Conservation (phyloP, 2,113 vertebrate species). For the Rhodinocichla rosea region DNA sequence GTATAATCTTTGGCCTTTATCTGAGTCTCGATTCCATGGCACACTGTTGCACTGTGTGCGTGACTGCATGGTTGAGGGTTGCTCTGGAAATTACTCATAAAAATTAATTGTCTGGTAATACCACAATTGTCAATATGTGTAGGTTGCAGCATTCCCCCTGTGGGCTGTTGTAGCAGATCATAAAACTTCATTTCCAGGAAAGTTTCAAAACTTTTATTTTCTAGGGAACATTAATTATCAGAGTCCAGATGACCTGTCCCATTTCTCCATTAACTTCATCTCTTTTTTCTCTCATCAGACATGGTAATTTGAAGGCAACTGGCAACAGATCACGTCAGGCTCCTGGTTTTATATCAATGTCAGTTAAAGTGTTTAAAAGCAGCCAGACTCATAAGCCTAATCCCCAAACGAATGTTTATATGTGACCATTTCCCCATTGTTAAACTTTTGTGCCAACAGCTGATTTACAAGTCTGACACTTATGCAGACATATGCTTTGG, state of each 20-base stretch:
- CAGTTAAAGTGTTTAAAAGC: conserved; percentile 27
- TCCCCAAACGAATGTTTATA: not conserved
- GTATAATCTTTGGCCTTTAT: conserved; percentile 16
- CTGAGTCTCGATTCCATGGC: conserved; percentile 7
- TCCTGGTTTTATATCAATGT: conserved; percentile 12
- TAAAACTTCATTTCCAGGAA: conserved; percentile 70
- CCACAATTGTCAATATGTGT: conserved; percentile 58
- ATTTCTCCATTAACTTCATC: conserved; percentile 37
- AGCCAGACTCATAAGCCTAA: not conserved
- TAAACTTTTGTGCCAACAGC: conserved; percentile 19
- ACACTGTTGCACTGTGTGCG: not conserved
- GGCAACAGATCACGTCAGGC: not conserved
- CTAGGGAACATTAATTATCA: conserved; percentile 58
- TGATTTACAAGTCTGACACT: conserved; percentile 49
- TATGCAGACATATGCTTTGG: not conserved
- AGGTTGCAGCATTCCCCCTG: conserved; percentile 55
- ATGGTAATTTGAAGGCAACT: conserved; percentile 9
- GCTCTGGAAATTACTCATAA: conserved; percentile 62
- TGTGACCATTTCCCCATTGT: not conserved
- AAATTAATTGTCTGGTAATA: conserved; percentile 64
- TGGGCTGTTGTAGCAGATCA: conserved; percentile 56
- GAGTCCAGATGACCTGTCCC: conserved; percentile 20
- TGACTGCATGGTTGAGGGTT: conserved; percentile 19
- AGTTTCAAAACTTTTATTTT: conserved; percentile 70
- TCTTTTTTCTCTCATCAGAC: not conserved